Percentiles rank a stretch among this genome's conserved stretches.
Evolutionary conservation across 2,113 vertebrate species (phyloP).

Genomic region (Phylloscopus trochiloides): DNA sequence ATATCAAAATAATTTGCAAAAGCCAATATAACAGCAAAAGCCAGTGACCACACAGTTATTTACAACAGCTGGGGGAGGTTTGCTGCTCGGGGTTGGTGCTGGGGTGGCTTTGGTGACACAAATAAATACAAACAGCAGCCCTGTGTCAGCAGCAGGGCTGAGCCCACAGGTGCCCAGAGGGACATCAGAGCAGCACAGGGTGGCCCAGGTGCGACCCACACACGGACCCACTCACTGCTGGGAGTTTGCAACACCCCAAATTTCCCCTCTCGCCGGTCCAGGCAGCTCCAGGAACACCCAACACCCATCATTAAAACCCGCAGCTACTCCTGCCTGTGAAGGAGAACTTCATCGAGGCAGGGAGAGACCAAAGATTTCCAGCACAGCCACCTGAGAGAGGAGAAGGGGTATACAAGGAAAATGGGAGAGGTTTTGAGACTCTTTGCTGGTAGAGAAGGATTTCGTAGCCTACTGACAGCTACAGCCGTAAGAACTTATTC

Average conservation of each 20-base stretch:
- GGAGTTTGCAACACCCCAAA: background rate
- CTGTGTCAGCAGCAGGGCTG: background rate
- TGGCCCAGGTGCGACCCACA: background rate
- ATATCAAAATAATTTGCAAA: no score
- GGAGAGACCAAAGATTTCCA: background rate
- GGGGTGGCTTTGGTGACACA: background rate
- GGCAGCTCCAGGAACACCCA: background rate
- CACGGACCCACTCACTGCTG: background rate
- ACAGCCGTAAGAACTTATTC: background rate
- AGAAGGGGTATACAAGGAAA: background rate
- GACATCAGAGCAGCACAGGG: background rate
- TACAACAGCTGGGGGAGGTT: background rate
- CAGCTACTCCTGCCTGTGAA: background rate
- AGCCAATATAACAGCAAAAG: background rate
- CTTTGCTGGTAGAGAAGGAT: background rate
- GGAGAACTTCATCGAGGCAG: background rate
- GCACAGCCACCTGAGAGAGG: background rate
- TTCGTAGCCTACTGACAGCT: background rate
- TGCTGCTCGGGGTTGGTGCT: background rate
- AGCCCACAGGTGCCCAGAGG: background rate
- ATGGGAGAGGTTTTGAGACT: fast-evolving
- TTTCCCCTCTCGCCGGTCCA: background rate
- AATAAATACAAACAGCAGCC: background rate
- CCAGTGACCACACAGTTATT: background rate
- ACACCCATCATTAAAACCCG: background rate